These are phyloP conservation scores for Heliconius hermathena DNA, from an alignment of 1,140 invertebrate genomes.

Conservation along the genomic window DNA sequence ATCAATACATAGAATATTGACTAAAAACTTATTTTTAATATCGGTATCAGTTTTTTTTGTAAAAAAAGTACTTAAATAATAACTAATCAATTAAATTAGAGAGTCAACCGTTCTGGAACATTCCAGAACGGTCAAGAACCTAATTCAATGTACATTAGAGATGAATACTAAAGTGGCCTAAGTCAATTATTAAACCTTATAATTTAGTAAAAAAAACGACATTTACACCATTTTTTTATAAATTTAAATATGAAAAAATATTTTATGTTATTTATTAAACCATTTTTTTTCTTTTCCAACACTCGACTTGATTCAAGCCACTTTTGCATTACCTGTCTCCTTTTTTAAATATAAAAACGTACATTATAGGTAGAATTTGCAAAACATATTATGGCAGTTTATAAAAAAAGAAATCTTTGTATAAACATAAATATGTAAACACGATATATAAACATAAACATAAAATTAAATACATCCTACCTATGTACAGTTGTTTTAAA, in stretches of 20 bases:
- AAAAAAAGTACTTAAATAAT: constrained; percentile 58
- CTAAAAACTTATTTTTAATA: constrained; percentile 61
- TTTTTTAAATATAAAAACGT: constrained; percentile 33
- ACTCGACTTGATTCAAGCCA: background rate
- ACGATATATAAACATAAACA: constrained; percentile 22
- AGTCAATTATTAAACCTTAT: background rate
- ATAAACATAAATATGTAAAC: constrained; percentile 15
- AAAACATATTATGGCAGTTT: constrained; percentile 30
- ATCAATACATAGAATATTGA: constrained; percentile 67
- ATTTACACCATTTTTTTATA: background rate
- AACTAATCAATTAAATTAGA: constrained; percentile 65
- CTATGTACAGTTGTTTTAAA: constrained; percentile 64
- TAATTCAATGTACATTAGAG: constrained; percentile 50
- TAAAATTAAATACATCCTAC: constrained; percentile 51
- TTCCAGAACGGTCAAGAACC: constrained; percentile 72
- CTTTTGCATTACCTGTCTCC: background rate
- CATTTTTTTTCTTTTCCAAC: background rate
- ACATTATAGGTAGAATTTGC: constrained; percentile 24
- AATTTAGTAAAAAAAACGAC: background rate
- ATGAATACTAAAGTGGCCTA: constrained; percentile 16
- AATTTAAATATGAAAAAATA: background rate
- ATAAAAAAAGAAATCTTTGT: constrained; percentile 33
- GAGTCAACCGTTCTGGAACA: constrained; percentile 66
- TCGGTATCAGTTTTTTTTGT: constrained; percentile 46
- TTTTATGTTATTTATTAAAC: background rate